Percentiles rank a stretch among this genome's conserved stretches.
These are phyloP conservation scores for Labeo catla DNA, from an alignment of 2,113 vertebrate species.

Conservation along the genomic window DNA sequence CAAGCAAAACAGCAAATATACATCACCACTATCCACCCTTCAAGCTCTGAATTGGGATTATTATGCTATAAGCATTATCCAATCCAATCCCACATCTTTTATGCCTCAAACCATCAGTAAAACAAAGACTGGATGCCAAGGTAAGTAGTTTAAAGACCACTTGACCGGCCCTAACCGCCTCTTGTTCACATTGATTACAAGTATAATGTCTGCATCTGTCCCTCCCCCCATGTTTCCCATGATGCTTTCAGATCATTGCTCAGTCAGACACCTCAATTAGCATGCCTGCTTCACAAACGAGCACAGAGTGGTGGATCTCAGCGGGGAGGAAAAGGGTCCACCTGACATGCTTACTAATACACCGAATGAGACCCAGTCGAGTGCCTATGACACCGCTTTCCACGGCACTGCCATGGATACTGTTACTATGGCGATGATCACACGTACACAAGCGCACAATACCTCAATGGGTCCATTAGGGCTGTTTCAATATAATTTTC, in stretches of 20 bases:
- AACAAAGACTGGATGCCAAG: background rate
- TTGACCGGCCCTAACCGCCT: background rate
- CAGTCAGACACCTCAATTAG: conserved; percentile 46
- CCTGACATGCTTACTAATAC: conserved; percentile 63
- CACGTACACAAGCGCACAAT: background rate
- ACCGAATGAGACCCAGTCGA: conserved; percentile 42
- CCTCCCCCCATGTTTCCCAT: background rate
- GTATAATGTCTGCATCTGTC: background rate
- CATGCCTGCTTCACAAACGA: conserved; percentile 60
- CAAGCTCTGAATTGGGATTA: background rate
- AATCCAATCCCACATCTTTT: background rate
- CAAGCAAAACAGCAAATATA: background rate
- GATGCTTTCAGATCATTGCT: conserved; percentile 48
- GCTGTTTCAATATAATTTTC: background rate
- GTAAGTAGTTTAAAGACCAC: conserved; percentile 14
- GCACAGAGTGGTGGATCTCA: conserved; percentile 57
- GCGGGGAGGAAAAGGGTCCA: conserved; percentile 57
- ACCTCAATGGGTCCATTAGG: background rate
- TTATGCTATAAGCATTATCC: background rate
- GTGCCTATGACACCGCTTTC: conserved; percentile 66
- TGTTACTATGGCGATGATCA: conserved; percentile 72
- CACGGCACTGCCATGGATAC: conserved; percentile 57
- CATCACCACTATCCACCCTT: background rate
- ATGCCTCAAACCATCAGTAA: background rate
- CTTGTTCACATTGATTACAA: conserved; percentile 14